A percentile compares a stretch with the other conserved stretches of the same genome.
Conservation (phyloP, 2,797 vertebrate species). For the Leptodactylus fallax region DNA sequence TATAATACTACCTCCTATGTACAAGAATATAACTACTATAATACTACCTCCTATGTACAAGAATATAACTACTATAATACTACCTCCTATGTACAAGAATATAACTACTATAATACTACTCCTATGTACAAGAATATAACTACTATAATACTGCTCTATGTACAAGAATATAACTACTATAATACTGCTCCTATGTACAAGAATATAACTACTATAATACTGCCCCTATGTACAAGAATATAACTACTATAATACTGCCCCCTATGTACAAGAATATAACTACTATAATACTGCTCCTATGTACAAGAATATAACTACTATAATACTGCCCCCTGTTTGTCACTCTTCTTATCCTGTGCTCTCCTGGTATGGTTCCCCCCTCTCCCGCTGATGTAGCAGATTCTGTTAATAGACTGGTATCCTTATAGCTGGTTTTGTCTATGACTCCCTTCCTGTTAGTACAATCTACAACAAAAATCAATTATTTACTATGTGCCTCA, state of each 20-base stretch:
- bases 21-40: constrained; percentile 16
- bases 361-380: neutral
- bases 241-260: neutral
- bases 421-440: neutral
- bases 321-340: neutral
- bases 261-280: neutral
- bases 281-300: neutral
- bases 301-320: neutral
- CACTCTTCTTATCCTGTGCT: too few species aligned
- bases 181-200: neutral
- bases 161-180: neutral
- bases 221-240: neutral
- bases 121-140: neutral
- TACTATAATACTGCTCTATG: constrained; percentile 1
- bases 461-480: neutral
- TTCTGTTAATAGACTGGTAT: neutral
- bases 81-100: neutral
- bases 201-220: constrained; percentile 1
- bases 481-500: neutral
- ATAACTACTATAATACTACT: constrained; percentile 5
- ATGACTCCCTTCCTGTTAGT: neutral
- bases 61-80: neutral
- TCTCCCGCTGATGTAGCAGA: neutral
- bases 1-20: constrained; percentile 2
- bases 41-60: neutral